These are phyloP conservation scores for Meghimatium bilineatum DNA, from an alignment of 2,888 invertebrate species.

Conservation along the genomic window DNA sequence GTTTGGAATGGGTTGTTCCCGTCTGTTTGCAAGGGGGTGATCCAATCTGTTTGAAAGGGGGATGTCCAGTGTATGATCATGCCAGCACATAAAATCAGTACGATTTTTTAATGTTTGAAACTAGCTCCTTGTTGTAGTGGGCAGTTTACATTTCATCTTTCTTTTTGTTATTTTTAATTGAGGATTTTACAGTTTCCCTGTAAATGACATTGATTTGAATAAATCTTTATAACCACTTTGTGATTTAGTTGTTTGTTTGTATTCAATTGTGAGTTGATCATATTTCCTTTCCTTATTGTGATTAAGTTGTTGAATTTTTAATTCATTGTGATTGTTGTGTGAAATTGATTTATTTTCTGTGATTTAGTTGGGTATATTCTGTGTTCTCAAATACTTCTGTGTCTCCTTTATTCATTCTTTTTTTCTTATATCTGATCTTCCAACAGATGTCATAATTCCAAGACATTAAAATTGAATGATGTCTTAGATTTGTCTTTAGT, in stretches of 20 bases:
- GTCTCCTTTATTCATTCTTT: too few species aligned
- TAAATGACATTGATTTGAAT: not conserved
- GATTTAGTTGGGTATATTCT: too few species aligned
- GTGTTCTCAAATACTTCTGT: too few species aligned
- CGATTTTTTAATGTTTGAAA: not conserved
- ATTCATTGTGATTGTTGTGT: too few species aligned
- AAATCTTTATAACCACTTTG: not conserved
- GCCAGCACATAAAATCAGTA: not conserved
- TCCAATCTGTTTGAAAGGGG: not conserved
- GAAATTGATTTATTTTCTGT: too few species aligned
- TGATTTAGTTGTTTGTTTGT: not conserved
- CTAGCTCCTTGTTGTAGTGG: conserved; percentile 10
- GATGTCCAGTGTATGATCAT: not conserved
- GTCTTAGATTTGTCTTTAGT: too few species aligned
- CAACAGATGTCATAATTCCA: too few species aligned
- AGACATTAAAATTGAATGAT: too few species aligned
- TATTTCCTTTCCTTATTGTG: too few species aligned
- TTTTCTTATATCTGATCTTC: too few species aligned
- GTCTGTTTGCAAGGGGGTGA: not conserved
- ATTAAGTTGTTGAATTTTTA: too few species aligned
- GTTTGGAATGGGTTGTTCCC: not conserved
- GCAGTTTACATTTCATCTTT: not conserved
- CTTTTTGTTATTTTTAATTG: not conserved
- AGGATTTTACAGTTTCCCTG: not conserved
- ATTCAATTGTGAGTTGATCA: too few species aligned